Evolutionary conservation across 2,888 invertebrate species (phyloP), one percentile per base, ranked within the genome.

Genomic region (Cantharis rufa): DNA sequence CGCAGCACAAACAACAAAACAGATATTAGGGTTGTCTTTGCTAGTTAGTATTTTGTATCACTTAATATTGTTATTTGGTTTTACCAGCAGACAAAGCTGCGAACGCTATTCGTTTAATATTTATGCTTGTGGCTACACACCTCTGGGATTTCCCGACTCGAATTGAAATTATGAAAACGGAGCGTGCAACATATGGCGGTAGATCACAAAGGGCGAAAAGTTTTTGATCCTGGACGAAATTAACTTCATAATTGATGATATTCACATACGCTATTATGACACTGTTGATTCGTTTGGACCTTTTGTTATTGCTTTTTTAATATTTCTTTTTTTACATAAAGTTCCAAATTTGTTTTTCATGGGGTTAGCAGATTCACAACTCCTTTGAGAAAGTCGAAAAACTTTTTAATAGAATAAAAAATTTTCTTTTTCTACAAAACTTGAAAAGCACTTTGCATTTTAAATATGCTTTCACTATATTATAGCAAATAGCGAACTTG

Each of bases 81-180:
- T 76, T 69, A 74, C 63, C 71, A 75, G 62, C 77, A 72, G 69
- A 76, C 73, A 73, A 78, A 76, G 69, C 78, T 78, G 81, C 82
- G 80, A 80, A 80, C 79, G 78, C 80, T 79, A 74, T 79, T 82
- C 80, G 82, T 83, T 84, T 84, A 82, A 83, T 84, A 83, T 84
- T 84, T 82, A 84, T 83, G 80, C 79, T 78, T 78, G 72, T 77
- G 82, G 81, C 78, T 75, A 74, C 75, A 78, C 78, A 78, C 81
- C 77, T 78, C 76, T 72, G 82, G 80, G 80, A 80, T 76, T 76
- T 74, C 74, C 72, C 62, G 75, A 74, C 79, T 76, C 74, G 80
- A 81, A 80, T 80, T 78, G 82, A 80, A 82, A 81, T 81, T 82
- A 81, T 77, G 80, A 80, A 81, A 80, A 80, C 79, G 77, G 79